Evolutionary conservation across 1,140 invertebrate species (phyloP).

Genomic region (Drosophila mojavensis): DNA sequence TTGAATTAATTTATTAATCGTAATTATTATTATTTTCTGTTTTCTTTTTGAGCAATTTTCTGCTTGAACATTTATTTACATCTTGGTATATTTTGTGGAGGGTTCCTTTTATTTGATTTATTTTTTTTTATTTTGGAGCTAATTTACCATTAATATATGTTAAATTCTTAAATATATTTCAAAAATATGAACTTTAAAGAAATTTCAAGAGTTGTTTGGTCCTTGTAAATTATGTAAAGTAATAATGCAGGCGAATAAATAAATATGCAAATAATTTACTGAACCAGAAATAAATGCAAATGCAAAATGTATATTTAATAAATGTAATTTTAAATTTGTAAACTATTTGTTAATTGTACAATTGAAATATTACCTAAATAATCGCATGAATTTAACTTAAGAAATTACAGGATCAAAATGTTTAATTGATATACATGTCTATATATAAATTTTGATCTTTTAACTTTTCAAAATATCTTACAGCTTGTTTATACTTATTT

Average conservation of each 20-base stretch:
- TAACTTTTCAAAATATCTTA: constrained; percentile 62
- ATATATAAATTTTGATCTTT: constrained; percentile 42
- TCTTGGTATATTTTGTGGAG: constrained; percentile 55
- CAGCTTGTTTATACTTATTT: constrained; percentile 42
- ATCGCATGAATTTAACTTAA: constrained; percentile 14
- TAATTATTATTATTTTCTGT: background rate
- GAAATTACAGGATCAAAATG: constrained; percentile 9
- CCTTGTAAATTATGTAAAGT: constrained; percentile 67
- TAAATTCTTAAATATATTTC: constrained; percentile 30
- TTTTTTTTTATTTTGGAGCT: constrained; percentile 37
- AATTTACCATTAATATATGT: constrained; percentile 36
- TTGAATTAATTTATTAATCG: constrained; percentile 12
- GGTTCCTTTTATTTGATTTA: constrained; percentile 37
- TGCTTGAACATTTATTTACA: constrained; percentile 68
- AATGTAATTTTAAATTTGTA: background rate
- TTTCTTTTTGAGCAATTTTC: constrained; percentile 56
- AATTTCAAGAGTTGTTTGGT: constrained; percentile 62
- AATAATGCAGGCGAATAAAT: constrained; percentile 38
- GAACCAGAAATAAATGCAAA: constrained; percentile 19
- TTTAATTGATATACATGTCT: background rate
- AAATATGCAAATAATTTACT: constrained; percentile 17
- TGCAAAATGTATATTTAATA: background rate
- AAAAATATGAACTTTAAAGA: constrained; percentile 57
- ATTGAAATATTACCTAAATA: background rate
- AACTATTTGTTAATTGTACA: constrained; percentile 26